Conservation (phyloP, 2,113 vertebrate species). For the Phylloscopus whistleri region DNA sequence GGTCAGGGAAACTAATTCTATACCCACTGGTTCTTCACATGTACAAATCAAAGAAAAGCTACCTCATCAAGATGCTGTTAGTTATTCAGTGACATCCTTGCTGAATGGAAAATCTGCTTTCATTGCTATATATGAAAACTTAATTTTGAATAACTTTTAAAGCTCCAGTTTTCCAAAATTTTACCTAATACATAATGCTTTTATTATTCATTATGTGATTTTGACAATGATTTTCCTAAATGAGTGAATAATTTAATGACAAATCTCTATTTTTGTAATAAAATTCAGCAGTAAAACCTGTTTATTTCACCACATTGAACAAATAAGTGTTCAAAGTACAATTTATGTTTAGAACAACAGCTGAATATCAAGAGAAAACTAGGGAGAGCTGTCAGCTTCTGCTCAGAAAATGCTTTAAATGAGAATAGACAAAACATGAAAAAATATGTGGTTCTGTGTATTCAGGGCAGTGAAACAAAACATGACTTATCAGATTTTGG, state of each 20-base stretch:
- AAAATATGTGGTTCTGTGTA: not conserved
- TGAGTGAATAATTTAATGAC: not conserved
- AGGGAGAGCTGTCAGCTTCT: not conserved
- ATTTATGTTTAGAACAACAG: not conserved
- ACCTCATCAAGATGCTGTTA: not conserved
- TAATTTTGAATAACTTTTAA: not conserved
- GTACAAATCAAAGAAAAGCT: not conserved
- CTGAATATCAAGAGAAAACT: not conserved
- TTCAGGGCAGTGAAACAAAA: not conserved
- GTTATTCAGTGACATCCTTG: not conserved
- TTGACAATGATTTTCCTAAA: not conserved
- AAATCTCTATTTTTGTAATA: not conserved
- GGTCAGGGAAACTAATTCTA: not conserved
- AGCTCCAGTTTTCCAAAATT: not conserved
- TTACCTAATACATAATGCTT: not conserved
- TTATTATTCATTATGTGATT: not conserved
- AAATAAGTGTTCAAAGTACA: not conserved
- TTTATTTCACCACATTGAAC: not conserved
- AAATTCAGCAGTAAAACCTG: not conserved
- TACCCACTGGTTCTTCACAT: not conserved
- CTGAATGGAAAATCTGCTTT: not conserved
- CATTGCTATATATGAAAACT: not conserved
- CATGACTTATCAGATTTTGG: not conserved
- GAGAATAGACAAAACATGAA: not conserved
- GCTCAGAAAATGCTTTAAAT: not conserved